Base-by-base conservation (phyloP, 2,888 invertebrate species). In the Caenorhabditis panamensis region DNA sequence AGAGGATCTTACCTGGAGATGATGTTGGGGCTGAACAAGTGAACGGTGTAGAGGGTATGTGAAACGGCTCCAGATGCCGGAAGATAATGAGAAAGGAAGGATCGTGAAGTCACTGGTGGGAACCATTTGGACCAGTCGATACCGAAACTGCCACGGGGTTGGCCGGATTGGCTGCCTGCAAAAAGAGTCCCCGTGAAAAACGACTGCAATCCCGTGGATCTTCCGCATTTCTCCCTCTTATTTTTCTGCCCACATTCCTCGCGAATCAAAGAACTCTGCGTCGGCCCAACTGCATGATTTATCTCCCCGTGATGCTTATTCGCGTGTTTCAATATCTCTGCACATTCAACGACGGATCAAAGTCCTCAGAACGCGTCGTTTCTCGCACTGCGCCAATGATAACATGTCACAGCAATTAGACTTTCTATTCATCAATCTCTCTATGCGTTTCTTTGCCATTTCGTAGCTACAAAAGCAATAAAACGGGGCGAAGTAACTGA, bases 31-130 rank as follows among this genome's bases (percentile, higher is more conserved):
- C 84, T 81, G 79, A 89, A 88, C 51, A 89, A 81, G 73, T 89
- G 88, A 16, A 86, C 81, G 26, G 86, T 81, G 79, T 87, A 89
- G 24, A 88, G 83, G 0, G 88, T 83, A 73, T 89, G 89, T 13
- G 87, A 86, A 59, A 88, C 53, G 41, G 89, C 89, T 16, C 89
- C 89, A 47, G 84, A 82, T 13, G 86, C 83, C 2, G 89, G 89
- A 13, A 88, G 72, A 73, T 89, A 89, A 73, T 89, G 89, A 13
- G 82, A 80, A 9, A 89, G 72, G 58, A 89, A 75, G 3, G 86
- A 82, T 51, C 77, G 79, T 22, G 82, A 84, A 3, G 82, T 88
- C 67, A 83, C 76, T 58, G 82, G 85, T 18, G 82, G 84, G 59
- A 82, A 85, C 72, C 79, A 86, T 56, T 67, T 73, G 13, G 64